A percentile compares a stretch with the other conserved stretches of the same genome.
Conservation (phyloP, 2,888 invertebrate genomes). For the Romanomermis culicivorax region DNA sequence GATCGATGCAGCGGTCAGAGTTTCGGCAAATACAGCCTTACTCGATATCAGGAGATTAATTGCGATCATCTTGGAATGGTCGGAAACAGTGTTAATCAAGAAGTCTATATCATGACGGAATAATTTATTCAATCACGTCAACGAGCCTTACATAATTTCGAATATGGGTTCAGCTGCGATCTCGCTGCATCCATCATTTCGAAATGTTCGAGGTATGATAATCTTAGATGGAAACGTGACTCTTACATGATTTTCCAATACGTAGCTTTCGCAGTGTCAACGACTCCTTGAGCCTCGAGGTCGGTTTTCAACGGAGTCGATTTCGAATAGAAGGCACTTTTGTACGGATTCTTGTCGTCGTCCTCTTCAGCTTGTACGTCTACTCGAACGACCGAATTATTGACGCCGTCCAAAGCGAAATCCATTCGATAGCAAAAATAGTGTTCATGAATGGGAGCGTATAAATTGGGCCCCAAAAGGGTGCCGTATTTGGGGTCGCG, state of each 20-base stretch:
- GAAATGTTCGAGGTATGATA: too few relatives aligned
- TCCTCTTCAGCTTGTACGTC: constrained; percentile 8
- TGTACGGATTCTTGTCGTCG: background rate
- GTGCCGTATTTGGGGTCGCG: constrained; percentile 7
- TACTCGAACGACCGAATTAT: constrained; percentile 8
- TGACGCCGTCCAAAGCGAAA: constrained; percentile 10
- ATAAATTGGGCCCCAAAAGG: constrained; percentile 9
- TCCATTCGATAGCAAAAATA: constrained; percentile 11
- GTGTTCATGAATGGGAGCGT: constrained; percentile 12
- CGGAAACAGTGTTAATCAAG: too few relatives aligned
- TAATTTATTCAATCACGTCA: too few relatives aligned
- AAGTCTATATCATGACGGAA: too few relatives aligned
- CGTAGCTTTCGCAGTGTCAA: background rate
- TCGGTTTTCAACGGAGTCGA: constrained; percentile 4
- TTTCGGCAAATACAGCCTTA: too few relatives aligned
- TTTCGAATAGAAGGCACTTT: background rate
- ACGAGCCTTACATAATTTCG: too few relatives aligned
- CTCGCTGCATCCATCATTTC: too few relatives aligned
- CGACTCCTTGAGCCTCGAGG: constrained; percentile 3
- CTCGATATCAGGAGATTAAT: too few relatives aligned
- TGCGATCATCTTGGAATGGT: too few relatives aligned
- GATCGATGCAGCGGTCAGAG: too few relatives aligned
- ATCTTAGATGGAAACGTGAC: too few relatives aligned
- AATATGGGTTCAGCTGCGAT: too few relatives aligned
- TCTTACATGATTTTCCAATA: background rate